These are phyloP conservation scores for Mellilla xanthometata DNA, from an alignment of 2,888 invertebrate species.

Conservation along the genomic window DNA sequence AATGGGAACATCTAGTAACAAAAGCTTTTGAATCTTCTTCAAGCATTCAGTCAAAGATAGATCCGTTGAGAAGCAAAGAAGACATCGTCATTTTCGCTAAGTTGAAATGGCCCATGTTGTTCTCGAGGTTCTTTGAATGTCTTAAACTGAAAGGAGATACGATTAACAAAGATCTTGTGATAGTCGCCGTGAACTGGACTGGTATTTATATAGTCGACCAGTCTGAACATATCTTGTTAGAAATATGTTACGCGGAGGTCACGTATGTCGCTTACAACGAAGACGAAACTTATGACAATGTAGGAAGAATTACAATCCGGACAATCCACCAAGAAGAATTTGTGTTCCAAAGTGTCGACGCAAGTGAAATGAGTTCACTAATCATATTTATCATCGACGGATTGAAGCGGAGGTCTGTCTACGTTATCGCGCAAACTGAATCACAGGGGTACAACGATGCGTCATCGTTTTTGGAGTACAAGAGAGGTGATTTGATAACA, in stretches of 20 bases:
- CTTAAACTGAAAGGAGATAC: conserved; percentile 88
- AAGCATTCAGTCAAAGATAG: conserved; percentile 86
- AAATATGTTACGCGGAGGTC: conserved; percentile 93
- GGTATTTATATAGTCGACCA: conserved; percentile 97
- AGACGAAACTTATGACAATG: conserved; percentile 68
- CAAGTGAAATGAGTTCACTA: conserved; percentile 91
- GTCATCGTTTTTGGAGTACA: conserved; percentile 82
- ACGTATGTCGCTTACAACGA: conserved; percentile 86
- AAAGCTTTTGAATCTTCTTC: conserved; percentile 88
- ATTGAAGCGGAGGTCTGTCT: conserved; percentile 92
- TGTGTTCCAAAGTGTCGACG: conserved; percentile 94
- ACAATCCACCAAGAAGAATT: conserved; percentile 95
- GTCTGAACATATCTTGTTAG: conserved; percentile 93
- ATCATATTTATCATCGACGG: conserved; percentile 93
- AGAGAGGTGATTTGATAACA: conserved; percentile 91
- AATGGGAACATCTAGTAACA: conserved; percentile 88
- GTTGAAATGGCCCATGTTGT: conserved; percentile 96
- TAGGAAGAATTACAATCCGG: conserved; percentile 88
- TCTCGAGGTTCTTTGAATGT: conserved; percentile 97
- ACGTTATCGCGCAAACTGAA: conserved; percentile 88
- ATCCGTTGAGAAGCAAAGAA: conserved; percentile 89
- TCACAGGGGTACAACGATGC: conserved; percentile 80
- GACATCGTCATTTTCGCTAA: conserved; percentile 96
- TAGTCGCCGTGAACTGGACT: conserved; percentile 97
- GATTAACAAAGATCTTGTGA: conserved; percentile 87